phyloP scores from a whole-genome alignment of 2,113 vertebrate species.

The Tonatia bakeri region DNA sequence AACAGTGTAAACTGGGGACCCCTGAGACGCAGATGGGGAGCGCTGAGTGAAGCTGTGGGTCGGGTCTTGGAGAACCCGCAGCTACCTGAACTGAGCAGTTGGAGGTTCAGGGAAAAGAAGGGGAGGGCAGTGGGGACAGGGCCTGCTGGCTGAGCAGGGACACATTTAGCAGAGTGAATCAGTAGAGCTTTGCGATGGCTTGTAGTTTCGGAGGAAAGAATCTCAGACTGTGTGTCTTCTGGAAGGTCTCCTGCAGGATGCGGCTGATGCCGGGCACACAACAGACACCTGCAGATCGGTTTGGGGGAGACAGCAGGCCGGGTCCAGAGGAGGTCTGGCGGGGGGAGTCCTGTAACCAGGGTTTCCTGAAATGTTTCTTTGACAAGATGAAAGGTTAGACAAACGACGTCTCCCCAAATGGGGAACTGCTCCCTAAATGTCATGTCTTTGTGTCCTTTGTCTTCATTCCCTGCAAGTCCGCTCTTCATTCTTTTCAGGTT shows the following conservation, averaged over 20 bases:
- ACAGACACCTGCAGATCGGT: neutral
- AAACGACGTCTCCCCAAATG: neutral
- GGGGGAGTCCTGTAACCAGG: neutral
- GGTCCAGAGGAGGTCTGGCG: neutral
- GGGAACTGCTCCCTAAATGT: neutral
- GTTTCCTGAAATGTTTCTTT: neutral
- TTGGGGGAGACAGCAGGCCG: neutral
- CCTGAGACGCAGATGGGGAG: neutral
- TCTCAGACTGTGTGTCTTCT: neutral
- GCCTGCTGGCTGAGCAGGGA: neutral
- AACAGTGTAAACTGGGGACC: neutral
- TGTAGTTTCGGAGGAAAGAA: neutral
- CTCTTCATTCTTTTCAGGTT: neutral
- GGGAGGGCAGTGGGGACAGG: neutral
- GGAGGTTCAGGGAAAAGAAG: neutral
- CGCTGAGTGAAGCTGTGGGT: accelerated
- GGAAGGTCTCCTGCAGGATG: neutral
- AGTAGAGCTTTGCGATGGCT: neutral
- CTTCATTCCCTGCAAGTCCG: neutral
- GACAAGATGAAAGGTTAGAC: neutral
- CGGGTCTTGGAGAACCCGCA: neutral
- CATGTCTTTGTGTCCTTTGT: neutral
- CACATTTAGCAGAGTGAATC: neutral
- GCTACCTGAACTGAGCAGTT: neutral
- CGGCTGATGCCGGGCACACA: neutral